These are phyloP conservation scores for Cephus nigrinus DNA, from an alignment of 2,888 invertebrate species.

Conservation along the genomic window DNA sequence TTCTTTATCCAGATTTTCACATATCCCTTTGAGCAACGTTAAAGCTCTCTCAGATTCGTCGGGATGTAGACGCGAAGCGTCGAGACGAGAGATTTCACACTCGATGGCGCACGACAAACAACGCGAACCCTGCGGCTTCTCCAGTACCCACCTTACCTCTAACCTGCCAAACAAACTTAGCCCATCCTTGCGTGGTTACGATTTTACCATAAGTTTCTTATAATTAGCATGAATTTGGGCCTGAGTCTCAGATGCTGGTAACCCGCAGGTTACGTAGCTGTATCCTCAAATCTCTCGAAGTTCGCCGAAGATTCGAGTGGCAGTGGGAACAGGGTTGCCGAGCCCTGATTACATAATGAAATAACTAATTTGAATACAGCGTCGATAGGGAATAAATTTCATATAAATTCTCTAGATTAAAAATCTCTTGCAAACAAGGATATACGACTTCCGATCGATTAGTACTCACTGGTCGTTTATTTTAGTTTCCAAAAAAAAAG, in stretches of 20 bases:
- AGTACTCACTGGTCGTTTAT: slow-evolving; percentile 25
- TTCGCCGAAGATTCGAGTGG: not conserved
- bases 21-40: not conserved
- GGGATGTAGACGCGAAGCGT: not conserved
- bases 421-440: not conserved
- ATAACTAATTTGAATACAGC: not conserved
- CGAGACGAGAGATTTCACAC: not conserved
- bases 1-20: not conserved
- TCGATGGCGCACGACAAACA: not conserved
- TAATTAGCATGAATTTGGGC: not conserved
- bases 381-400: not conserved
- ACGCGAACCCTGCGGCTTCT: not conserved
- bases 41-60: not conserved
- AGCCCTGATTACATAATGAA: not conserved
- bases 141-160: not conserved
- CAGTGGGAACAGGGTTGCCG: not conserved
- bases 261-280: not conserved
- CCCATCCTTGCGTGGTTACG: not conserved
- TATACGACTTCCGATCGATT: not conserved
- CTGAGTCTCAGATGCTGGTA: not conserved
- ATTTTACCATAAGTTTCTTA: not conserved
- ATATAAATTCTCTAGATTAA: not conserved
- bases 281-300: not conserved
- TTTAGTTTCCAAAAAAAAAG: slow-evolving; percentile 32
- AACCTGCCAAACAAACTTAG: not conserved